Base-by-base conservation (phyloP, 2,113 vertebrate species). In the Petrocephalus zakoni region DNA sequence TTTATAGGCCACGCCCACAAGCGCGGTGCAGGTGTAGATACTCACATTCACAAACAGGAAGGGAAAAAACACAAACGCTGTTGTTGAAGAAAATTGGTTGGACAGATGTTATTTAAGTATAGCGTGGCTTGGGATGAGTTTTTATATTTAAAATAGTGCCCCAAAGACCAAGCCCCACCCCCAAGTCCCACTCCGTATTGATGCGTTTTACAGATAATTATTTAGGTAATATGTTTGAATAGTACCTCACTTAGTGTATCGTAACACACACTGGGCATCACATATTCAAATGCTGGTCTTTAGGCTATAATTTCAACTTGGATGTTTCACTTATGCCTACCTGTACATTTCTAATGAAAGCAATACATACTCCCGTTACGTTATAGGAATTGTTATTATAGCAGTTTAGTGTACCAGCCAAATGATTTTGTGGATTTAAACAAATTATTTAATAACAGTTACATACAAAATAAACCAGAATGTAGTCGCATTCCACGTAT, bases 111-210 rank as follows among this genome's bases (percentile, higher is more conserved):
- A 87, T 91, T 89, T 93, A 90, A 92, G 94, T 93, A 92, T 92
- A 93, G 96, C 96, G 93, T 96, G 94, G 95, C 95, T 95, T 96
- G 96, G 95, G 95, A 90, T 93, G 88, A 92, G 91, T 90, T 89
- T 88, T 22, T 89, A 89, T 92, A 90, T 90, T 90, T 91, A 89
- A 87, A 91, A 94, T 90, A 91, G 90, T 90, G 88, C 86, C 85
- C 61, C 68, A 87, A 4, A 89, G 87, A 88, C 89, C 87, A 88
- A 88, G 83, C 88, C 92, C 91, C 90, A 19, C 29, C 55, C 29
- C 29, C 19, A 82, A 4, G 10, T 13, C 2, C 11, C 61, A 42
- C 37, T 1, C 2, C 37, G 13, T 19, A 13, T 29, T 55, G 49
- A 0, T 75, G 15, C 68, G 5, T 19, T 42, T 78, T 6, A 42